These are phyloP conservation scores for Corvus cornix DNA, from an alignment of 2,113 vertebrate genomes.

Conservation along the genomic window DNA sequence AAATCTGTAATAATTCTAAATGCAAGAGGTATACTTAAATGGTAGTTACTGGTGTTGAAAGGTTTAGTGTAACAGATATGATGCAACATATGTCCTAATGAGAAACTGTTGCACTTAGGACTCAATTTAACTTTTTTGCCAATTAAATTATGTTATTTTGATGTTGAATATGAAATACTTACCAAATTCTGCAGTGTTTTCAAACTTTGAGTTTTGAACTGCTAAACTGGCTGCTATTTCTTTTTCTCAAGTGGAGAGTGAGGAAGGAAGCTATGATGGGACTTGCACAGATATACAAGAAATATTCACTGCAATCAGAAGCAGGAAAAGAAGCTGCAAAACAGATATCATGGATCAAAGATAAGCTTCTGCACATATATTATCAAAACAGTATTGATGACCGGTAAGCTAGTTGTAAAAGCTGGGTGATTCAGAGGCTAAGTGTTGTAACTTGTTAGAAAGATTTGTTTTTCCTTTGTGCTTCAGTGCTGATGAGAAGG, in stretches of 20 bases:
- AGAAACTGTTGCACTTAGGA: neutral
- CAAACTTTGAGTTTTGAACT: neutral
- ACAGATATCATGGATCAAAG: conserved; percentile 99
- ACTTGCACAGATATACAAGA: conserved; percentile 96
- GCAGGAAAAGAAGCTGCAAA: conserved; percentile 96
- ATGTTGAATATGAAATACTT: neutral
- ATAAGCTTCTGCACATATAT: conserved; percentile 98
- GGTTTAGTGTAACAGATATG: neutral
- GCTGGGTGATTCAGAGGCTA: neutral
- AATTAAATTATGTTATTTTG: neutral
- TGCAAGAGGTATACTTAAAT: neutral
- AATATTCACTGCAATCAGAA: conserved; percentile 93
- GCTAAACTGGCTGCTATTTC: neutral
- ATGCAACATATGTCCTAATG: neutral
- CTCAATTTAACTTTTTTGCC: neutral
- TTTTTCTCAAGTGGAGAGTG: conserved; percentile 89
- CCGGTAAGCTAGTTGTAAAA: conserved; percentile 74
- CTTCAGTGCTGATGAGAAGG: neutral
- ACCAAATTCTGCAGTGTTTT: neutral
- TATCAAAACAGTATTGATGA: conserved; percentile 99
- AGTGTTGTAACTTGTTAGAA: neutral
- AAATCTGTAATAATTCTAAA: neutral
- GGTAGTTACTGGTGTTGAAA: neutral
- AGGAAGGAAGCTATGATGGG: conserved; percentile 99
- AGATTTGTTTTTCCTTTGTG: neutral